phyloP scores from a whole-genome alignment of 2,113 vertebrate genomes.

The Plecotus auritus region DNA sequence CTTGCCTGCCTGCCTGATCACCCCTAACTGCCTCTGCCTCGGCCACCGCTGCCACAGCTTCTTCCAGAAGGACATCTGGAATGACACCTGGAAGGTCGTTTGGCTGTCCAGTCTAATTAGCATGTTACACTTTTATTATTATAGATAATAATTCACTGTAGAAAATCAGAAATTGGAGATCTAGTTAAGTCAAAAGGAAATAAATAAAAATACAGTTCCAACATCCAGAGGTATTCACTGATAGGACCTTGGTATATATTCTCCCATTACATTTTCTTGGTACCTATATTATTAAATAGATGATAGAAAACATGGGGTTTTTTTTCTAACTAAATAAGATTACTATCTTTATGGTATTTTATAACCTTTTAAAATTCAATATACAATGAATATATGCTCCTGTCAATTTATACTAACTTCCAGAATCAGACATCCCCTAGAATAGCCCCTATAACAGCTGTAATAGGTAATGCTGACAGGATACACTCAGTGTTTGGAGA shows the following conservation, averaged over 20 bases:
- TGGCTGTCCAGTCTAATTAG: too few species aligned
- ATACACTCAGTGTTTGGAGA: neutral
- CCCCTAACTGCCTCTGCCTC: too few species aligned
- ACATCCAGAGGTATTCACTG: neutral
- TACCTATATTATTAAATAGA: neutral
- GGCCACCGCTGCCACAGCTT: too few species aligned
- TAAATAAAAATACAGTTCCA: constrained; percentile 16
- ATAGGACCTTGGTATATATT: neutral
- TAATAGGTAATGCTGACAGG: neutral
- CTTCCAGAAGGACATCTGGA: too few species aligned
- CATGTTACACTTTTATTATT: too few species aligned
- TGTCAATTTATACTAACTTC: constrained; percentile 12
- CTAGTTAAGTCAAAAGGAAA: neutral
- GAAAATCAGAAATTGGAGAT: constrained; percentile 12
- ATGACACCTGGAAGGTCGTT: too few species aligned
- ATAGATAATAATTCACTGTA: neutral
- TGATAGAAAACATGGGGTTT: neutral
- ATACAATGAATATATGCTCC: neutral
- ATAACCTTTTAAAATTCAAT: constrained; percentile 42
- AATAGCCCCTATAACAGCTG: neutral
- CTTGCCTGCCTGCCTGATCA: too few species aligned
- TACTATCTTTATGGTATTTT: constrained; percentile 6
- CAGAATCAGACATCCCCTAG: neutral
- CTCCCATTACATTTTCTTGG: neutral
- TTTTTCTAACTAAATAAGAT: constrained; percentile 7